These are phyloP conservation scores for Gopherus evgoodei DNA, from an alignment of 2,113 vertebrate genomes.

Conservation along the genomic window DNA sequence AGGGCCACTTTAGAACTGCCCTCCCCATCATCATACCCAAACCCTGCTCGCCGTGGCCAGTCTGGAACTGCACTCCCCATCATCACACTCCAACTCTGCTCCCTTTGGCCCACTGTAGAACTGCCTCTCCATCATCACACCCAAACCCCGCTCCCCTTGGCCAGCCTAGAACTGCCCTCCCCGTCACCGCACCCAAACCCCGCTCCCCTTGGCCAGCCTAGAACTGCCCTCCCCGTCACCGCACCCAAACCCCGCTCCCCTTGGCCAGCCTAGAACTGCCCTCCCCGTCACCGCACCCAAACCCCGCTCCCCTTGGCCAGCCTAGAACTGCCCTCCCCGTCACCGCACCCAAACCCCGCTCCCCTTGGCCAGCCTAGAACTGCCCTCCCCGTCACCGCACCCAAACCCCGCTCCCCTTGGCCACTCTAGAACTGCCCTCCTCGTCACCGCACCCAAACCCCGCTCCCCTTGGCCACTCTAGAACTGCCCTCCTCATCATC, in stretches of 20 bases:
- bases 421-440: not conserved
- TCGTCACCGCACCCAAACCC: no score
- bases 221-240: not conserved
- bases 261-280: not conserved
- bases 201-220: not conserved
- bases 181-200: not conserved
- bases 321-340: no score
- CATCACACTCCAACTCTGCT: no score
- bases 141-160: accelerated
- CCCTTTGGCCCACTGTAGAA: accelerated
- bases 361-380: not conserved
- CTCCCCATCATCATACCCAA: no score
- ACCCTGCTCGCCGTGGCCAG: accelerated
- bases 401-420: no score
- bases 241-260: not conserved
- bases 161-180: not conserved
- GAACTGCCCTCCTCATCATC: no score
- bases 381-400: no score
- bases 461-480: accelerated
- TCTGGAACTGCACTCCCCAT: not conserved
- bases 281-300: not conserved
- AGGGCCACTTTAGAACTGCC: not conserved
- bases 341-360: no score
- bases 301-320: accelerated
- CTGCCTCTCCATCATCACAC: accelerated